These are phyloP conservation scores for Struthio camelus DNA, from an alignment of 2,113 vertebrate genomes.

Conservation along the genomic window DNA sequence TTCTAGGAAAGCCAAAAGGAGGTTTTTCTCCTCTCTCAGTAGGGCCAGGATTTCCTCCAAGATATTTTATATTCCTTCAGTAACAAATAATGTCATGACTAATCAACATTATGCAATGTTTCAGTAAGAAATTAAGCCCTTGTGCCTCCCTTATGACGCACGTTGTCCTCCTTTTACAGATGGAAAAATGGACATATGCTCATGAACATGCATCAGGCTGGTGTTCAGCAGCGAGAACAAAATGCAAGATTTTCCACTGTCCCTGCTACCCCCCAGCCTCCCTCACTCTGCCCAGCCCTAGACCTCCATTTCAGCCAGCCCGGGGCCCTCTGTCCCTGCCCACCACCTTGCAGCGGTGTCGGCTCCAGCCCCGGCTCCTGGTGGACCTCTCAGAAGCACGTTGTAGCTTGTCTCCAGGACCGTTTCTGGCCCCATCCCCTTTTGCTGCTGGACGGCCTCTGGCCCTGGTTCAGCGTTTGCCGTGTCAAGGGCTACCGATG, in stretches of 20 bases:
- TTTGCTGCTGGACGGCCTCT: not conserved
- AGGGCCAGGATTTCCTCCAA: not conserved
- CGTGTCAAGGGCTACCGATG: not conserved
- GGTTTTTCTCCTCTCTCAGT: not conserved
- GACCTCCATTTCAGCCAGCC: not conserved
- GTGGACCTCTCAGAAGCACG: not conserved
- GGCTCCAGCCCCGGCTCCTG: not conserved
- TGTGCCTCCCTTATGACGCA: not conserved
- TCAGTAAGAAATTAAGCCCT: not conserved
- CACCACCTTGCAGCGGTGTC: fast-evolving
- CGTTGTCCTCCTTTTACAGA: not conserved
- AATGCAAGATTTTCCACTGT: not conserved
- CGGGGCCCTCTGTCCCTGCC: not conserved
- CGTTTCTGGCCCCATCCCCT: not conserved
- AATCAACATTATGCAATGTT: not conserved
- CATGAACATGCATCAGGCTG: not conserved
- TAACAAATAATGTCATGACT: not conserved
- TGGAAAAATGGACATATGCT: not conserved
- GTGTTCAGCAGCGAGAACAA: not conserved
- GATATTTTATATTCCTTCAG: not conserved
- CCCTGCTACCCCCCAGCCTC: not conserved
- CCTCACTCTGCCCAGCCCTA: not conserved
- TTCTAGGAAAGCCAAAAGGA: not conserved
- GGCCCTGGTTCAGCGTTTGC: not conserved
- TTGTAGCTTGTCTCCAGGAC: not conserved